Percentiles rank a stretch among this genome's conserved stretches.
phyloP scores from a whole-genome alignment of 1,140 invertebrate genomes.

The Drosophila nebulosa region DNA sequence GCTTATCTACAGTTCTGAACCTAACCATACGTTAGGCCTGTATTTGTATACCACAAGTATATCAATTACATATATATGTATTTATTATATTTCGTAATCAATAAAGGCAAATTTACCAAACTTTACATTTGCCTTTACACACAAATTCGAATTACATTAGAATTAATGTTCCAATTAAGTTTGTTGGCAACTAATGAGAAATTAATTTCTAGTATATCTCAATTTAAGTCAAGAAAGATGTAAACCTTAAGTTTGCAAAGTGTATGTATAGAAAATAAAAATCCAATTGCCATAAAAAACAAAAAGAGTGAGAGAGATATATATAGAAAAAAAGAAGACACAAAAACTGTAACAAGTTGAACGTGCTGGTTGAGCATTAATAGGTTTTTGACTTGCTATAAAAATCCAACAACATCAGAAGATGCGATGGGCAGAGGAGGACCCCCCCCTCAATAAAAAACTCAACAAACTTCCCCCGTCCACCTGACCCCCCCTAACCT shows the following conservation, averaged over 20 bases:
- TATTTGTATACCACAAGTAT: too few species aligned
- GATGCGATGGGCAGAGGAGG: neutral
- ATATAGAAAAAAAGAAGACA: constrained; percentile 26
- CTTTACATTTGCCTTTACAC: too few species aligned
- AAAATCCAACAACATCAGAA: constrained; percentile 22
- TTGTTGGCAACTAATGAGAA: neutral
- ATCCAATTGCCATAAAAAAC: constrained; percentile 14
- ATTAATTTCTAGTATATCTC: neutral
- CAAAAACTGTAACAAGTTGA: constrained; percentile 77
- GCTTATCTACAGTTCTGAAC: too few species aligned
- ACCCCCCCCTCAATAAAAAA: neutral
- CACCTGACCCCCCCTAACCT: neutral
- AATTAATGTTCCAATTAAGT: neutral
- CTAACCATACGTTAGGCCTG: too few species aligned
- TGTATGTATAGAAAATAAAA: constrained; percentile 9
- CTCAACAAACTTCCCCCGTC: neutral
- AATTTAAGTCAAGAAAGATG: neutral
- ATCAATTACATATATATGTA: too few species aligned
- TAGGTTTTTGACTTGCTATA: constrained; percentile 76
- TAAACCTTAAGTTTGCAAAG: neutral
- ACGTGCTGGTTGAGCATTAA: constrained; percentile 71
- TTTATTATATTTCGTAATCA: too few species aligned
- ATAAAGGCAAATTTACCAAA: too few species aligned
- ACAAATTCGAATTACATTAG: too few species aligned
- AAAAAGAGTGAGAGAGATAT: constrained; percentile 24